These are phyloP conservation scores for Bradypodion pumilum DNA, from an alignment of 2,797 vertebrate genomes.

Conservation along the genomic window DNA sequence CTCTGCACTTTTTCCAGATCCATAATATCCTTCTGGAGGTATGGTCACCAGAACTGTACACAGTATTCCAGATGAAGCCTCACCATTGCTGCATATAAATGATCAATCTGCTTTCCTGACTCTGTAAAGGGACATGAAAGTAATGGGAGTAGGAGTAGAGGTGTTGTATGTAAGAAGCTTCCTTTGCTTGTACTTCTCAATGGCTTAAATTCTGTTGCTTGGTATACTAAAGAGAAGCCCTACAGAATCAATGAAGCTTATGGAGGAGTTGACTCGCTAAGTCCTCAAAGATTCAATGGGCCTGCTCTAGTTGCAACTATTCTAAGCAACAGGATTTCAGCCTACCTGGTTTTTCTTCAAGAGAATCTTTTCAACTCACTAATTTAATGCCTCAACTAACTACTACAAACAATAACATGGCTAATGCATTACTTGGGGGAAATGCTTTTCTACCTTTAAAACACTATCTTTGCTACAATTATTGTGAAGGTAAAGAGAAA, in stretches of 20 bases:
- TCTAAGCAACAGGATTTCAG: too few relatives aligned
- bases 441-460: background rate
- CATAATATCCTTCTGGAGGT: too few relatives aligned
- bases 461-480: background rate
- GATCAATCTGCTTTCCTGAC: background rate
- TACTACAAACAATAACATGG: background rate
- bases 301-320: too few relatives aligned
- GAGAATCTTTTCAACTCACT: background rate
- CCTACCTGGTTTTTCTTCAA: background rate
- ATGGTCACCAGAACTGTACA: too few relatives aligned
- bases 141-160: background rate
- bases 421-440: background rate
- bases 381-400: too few relatives aligned
- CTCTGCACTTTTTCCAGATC: too few relatives aligned
- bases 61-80: too few relatives aligned
- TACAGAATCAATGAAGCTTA: too few relatives aligned
- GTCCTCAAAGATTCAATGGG: too few relatives aligned
- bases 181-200: background rate
- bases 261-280: too few relatives aligned
- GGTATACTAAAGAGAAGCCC: too few relatives aligned
- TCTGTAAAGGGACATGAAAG: background rate
- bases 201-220: too few relatives aligned
- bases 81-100: background rate
- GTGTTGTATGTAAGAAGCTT: background rate
- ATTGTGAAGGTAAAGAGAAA: background rate